Evolutionary conservation across 2,888 invertebrate species (phyloP).

Genomic region (Mactromeris polynyma): DNA sequence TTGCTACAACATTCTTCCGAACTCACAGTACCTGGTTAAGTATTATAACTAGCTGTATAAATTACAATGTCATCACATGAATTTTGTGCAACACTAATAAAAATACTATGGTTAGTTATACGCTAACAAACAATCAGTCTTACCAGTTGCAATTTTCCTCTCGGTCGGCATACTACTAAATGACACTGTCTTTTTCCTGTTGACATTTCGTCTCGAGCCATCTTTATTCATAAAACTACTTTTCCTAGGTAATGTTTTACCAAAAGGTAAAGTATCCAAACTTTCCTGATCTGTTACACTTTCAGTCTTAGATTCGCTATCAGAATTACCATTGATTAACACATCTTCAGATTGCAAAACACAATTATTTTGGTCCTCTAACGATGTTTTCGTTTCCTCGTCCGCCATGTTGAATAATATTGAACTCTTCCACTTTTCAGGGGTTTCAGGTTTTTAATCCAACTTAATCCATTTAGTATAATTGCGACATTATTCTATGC

Average conservation of each 20-base stretch:
- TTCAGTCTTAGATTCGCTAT: slow-evolving; percentile 71
- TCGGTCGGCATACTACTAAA: slow-evolving; percentile 88
- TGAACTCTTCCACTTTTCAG: slow-evolving; percentile 60
- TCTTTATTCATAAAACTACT: slow-evolving; percentile 85
- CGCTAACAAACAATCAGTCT: slow-evolving; percentile 68
- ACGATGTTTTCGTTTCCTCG: slow-evolving; percentile 74
- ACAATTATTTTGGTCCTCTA: slow-evolving; percentile 68
- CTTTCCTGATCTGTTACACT: slow-evolving; percentile 71
- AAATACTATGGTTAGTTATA: background rate
- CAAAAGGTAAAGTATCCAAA: slow-evolving; percentile 73
- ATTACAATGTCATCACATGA: too few species aligned
- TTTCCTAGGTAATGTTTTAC: slow-evolving; percentile 81
- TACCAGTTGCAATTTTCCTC: slow-evolving; percentile 89
- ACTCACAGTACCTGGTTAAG: too few species aligned
- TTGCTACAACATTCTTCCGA: too few species aligned
- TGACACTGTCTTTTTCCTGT: slow-evolving; percentile 87
- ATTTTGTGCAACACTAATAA: background rate
- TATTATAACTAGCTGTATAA: too few species aligned
- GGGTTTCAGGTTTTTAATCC: slow-evolving; percentile 35
- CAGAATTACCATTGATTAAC: slow-evolving; percentile 81
- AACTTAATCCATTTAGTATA: background rate
- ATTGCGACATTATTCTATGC: too few species aligned
- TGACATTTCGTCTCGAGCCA: slow-evolving; percentile 70
- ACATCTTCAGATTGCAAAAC: slow-evolving; percentile 76
- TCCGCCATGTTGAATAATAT: slow-evolving; percentile 79